phyloP scores from a whole-genome alignment of 2,113 vertebrate species.

The Nyctereutes procyonoides region DNA sequence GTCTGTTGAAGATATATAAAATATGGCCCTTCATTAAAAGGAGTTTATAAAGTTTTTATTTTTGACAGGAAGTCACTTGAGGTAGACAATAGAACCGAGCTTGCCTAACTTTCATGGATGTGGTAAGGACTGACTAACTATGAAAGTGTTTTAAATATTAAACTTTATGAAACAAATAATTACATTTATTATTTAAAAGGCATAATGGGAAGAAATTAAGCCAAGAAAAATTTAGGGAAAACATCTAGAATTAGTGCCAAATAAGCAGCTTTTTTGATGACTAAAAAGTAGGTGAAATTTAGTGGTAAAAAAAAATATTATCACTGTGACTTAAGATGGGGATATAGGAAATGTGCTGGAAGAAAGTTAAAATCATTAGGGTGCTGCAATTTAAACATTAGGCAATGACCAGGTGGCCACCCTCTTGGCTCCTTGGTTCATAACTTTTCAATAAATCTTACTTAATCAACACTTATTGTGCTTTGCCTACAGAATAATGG shows the following conservation, averaged over 20 bases:
- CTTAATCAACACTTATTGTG: slow-evolving; percentile 16
- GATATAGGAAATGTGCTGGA: slow-evolving; percentile 61
- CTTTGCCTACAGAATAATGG: neutral
- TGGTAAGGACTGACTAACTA: slow-evolving; percentile 44
- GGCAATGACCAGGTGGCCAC: neutral
- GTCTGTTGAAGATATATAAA: neutral
- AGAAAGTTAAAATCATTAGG: slow-evolving; percentile 57
- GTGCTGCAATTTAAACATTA: slow-evolving; percentile 42
- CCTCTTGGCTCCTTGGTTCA: slow-evolving; percentile 44
- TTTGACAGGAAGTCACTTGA: slow-evolving; percentile 3
- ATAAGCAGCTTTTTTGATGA: slow-evolving; percentile 40
- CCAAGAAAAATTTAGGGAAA: slow-evolving; percentile 55
- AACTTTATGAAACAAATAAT: slow-evolving; percentile 60
- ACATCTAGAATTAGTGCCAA: slow-evolving; percentile 50
- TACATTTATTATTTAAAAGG: slow-evolving; percentile 72
- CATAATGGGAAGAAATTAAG: slow-evolving; percentile 58
- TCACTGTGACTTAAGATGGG: slow-evolving; percentile 28
- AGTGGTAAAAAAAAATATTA: slow-evolving; percentile 64
- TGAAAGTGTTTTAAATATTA: slow-evolving; percentile 67
- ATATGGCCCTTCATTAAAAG: neutral
- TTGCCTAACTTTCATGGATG: slow-evolving; percentile 44
- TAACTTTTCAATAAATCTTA: slow-evolving; percentile 59
- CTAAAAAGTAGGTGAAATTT: slow-evolving; percentile 44
- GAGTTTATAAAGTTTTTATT: slow-evolving; percentile 20
- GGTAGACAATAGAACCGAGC: neutral